Conservation (phyloP, 1,140 invertebrate species). For the Danaus plexippus region DNA sequence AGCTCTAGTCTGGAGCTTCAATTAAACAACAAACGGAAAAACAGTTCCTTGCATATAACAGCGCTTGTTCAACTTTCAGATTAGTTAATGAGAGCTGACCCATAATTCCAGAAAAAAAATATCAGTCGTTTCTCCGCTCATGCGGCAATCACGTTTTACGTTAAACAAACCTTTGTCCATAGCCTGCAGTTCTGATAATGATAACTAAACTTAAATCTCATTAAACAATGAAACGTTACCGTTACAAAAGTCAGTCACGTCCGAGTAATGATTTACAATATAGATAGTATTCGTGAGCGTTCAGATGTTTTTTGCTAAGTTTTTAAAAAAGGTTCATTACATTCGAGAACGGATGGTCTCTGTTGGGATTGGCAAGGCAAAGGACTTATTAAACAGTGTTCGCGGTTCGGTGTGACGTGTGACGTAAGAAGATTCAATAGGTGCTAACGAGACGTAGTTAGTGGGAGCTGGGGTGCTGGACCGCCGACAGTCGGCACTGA, state of each 20-base stretch:
- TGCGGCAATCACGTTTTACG: constrained; percentile 14
- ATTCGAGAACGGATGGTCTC: constrained; percentile 33
- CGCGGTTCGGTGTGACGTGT: constrained; percentile 33
- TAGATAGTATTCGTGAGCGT: constrained; percentile 43
- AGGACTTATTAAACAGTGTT: constrained; percentile 41
- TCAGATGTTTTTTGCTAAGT: constrained; percentile 31
- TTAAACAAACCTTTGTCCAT: constrained; percentile 12
- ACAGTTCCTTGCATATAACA: no score
- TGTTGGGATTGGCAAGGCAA: constrained; percentile 36
- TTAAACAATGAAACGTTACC: constrained; percentile 31
- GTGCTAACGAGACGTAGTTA: constrained; percentile 53
- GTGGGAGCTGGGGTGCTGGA: constrained; percentile 18
- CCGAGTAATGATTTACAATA: constrained; percentile 44
- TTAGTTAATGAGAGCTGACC: no score
- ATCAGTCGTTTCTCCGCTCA: neutral
- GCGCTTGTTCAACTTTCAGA: no score
- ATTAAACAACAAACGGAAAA: no score
- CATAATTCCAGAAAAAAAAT: no score
- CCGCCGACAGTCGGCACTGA: constrained; percentile 21
- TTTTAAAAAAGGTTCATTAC: constrained; percentile 39
- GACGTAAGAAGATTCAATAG: constrained; percentile 49
- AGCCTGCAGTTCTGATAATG: constrained; percentile 3
- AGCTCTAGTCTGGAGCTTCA: no score
- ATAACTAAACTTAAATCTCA: constrained; percentile 12
- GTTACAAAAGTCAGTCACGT: constrained; percentile 38